Percentiles rank a stretch among this genome's conserved stretches.
phyloP scores from a whole-genome alignment of 2,113 vertebrate species.

The Phalacrocorax brasilianus region DNA sequence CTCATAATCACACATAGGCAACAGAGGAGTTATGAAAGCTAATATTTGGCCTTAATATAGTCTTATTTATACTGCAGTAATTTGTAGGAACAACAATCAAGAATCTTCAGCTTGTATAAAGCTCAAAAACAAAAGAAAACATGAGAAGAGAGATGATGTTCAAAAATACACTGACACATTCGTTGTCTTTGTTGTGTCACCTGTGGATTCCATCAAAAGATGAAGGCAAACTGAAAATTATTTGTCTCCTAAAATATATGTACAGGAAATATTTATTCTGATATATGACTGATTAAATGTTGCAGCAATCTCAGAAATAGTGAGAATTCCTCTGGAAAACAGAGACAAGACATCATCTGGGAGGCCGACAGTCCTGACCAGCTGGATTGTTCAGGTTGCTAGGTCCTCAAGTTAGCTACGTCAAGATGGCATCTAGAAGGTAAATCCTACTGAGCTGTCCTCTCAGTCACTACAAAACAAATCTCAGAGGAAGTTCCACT shows the following conservation, averaged over 20 bases:
- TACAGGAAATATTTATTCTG: not conserved
- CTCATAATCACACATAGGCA: not conserved
- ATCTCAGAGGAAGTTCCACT: not conserved
- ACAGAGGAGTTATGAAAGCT: not conserved
- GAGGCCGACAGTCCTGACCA: not conserved
- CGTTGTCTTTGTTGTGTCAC: not conserved
- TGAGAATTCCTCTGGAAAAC: not conserved
- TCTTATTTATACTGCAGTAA: not conserved
- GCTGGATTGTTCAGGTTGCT: not conserved
- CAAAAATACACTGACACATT: not conserved
- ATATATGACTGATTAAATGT: not conserved
- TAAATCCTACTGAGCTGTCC: not conserved
- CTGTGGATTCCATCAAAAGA: not conserved
- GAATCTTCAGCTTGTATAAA: not conserved
- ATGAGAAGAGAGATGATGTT: not conserved
- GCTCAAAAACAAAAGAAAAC: not conserved
- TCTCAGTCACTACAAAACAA: not conserved
- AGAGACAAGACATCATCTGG: not conserved
- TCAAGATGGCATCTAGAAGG: not conserved
- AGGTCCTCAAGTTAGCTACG: not conserved
- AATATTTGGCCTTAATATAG: not conserved
- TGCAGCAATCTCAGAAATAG: not conserved
- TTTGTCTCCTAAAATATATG: not conserved
- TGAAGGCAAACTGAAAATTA: not conserved
- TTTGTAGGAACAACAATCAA: not conserved